These are phyloP conservation scores for Paramormyrops hopkinsi DNA, from an alignment of 2,797 vertebrate genomes.

Conservation along the genomic window DNA sequence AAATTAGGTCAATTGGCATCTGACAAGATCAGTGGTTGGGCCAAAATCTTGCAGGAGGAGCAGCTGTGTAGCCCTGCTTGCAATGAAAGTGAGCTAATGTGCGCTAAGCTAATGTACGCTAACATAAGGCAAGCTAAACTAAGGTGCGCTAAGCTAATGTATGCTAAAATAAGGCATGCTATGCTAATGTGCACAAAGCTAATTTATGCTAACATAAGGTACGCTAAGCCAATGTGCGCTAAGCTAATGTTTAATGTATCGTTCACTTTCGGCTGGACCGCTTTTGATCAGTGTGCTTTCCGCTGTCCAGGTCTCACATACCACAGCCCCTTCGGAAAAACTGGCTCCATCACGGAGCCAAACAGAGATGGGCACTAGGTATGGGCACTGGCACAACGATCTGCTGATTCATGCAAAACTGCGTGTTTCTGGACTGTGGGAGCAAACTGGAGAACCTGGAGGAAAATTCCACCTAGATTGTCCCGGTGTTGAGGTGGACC, in stretches of 20 bases:
- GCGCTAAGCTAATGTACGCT: background rate
- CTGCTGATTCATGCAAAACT: background rate
- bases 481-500: background rate
- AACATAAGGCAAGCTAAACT: background rate
- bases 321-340: background rate
- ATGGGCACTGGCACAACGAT: background rate
- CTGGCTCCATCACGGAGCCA: background rate
- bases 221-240: background rate
- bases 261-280: background rate
- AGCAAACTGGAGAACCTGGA: background rate
- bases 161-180: background rate
- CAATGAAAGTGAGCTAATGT: background rate
- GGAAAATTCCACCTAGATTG: background rate
- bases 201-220: background rate
- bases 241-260: background rate
- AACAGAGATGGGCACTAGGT: background rate
- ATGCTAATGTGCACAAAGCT: background rate
- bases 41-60: background rate
- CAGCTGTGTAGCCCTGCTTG: background rate
- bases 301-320: background rate
- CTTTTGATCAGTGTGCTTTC: background rate
- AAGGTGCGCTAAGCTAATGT: background rate
- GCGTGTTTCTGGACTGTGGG: background rate
- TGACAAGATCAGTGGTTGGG: background rate
- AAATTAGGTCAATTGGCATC: background rate